Evolutionary conservation across 2,888 invertebrate species (phyloP).

Genomic region (Zaprionus bogoriensis): DNA sequence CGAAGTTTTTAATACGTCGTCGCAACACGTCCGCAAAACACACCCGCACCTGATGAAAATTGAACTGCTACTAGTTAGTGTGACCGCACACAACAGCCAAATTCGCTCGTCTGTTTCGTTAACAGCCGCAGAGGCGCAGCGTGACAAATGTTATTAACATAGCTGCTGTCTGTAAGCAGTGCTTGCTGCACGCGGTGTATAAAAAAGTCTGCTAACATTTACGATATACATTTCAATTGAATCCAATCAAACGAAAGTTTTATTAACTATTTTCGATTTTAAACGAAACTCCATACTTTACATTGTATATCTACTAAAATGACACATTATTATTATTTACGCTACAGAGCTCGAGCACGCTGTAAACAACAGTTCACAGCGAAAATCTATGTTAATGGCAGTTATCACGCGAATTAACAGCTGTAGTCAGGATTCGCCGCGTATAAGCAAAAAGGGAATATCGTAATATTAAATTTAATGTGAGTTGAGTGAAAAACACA

Average conservation of each 20-base stretch:
- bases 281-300: too few species aligned
- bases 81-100: conserved; percentile 19
- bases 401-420: too few species aligned
- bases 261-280: too few species aligned
- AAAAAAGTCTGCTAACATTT: not conserved
- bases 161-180: not conserved
- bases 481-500: conserved; percentile 22
- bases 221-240: not conserved
- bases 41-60: conserved; percentile 39
- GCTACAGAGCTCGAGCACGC: too few species aligned
- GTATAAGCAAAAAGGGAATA: not conserved
- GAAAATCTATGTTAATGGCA: too few species aligned
- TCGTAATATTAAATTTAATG: conserved; percentile 31
- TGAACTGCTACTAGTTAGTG: conserved; percentile 42
- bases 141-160: not conserved
- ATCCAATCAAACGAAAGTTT: too few species aligned
- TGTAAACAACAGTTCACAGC: too few species aligned
- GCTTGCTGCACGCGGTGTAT: conserved; percentile 1
- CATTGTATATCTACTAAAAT: too few species aligned
- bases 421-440: too few species aligned
- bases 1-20: conserved; percentile 54
- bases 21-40: conserved; percentile 48
- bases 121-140: too few species aligned
- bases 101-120: conserved; percentile 3
- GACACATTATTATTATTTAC: too few species aligned